These are phyloP conservation scores for Hyposoter didymator DNA, from an alignment of 2,888 invertebrate genomes.

Conservation along the genomic window DNA sequence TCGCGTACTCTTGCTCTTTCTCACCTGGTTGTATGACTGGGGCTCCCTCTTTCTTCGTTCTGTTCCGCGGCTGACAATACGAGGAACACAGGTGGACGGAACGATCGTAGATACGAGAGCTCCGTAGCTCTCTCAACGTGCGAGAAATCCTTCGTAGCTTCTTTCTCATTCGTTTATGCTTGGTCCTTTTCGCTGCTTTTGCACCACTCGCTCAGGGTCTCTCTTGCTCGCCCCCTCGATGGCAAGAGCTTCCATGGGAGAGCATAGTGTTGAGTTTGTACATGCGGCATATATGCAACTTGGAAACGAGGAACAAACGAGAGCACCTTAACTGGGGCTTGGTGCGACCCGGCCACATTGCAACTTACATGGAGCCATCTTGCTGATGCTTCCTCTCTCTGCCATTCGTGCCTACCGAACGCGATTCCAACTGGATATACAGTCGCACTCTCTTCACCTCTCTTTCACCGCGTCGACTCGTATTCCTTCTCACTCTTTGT, in stretches of 20 bases:
- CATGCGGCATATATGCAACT: slow-evolving; percentile 71
- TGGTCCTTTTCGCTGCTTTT: slow-evolving; percentile 27
- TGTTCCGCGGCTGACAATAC: slow-evolving; percentile 80
- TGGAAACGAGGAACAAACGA: slow-evolving; percentile 83
- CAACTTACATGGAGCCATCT: slow-evolving; percentile 64
- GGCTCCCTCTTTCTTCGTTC: slow-evolving; percentile 24
- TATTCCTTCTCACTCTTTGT: slow-evolving; percentile 51
- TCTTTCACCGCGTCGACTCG: slow-evolving; percentile 26
- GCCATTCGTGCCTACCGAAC: slow-evolving; percentile 18
- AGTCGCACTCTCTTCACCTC: slow-evolving; percentile 45
- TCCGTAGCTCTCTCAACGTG: slow-evolving; percentile 61
- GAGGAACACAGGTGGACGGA: slow-evolving; percentile 82
- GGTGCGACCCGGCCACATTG: slow-evolving; percentile 71
- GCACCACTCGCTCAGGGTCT: slow-evolving; percentile 5
- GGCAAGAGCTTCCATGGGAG: slow-evolving; percentile 37
- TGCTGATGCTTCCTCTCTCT: slow-evolving; percentile 27
- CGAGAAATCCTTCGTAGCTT: slow-evolving; percentile 56
- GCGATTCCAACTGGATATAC: slow-evolving; percentile 42
- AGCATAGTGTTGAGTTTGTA: slow-evolving; percentile 39
- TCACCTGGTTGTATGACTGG: slow-evolving; percentile 18
- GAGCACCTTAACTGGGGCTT: slow-evolving; percentile 80
- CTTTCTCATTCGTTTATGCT: slow-evolving; percentile 31
- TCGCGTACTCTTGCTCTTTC: slow-evolving; percentile 34
- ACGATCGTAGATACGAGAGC: slow-evolving; percentile 67
- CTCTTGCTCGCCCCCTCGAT: background rate